Conservation (phyloP, 2,888 invertebrate species). For the Leptogaster cylindrica region DNA sequence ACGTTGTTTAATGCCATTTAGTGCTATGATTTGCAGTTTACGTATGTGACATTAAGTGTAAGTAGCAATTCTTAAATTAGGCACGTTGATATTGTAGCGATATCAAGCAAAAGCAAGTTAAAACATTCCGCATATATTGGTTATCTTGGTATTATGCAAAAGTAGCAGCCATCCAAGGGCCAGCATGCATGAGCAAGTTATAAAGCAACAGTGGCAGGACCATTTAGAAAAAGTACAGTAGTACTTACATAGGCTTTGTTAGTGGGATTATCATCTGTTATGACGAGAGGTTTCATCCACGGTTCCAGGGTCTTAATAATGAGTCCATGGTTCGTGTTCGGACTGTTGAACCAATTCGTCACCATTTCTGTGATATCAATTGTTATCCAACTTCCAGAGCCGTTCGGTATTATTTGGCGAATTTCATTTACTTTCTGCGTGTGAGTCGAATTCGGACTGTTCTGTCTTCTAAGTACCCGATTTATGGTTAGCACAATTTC, state of each 20-base stretch:
- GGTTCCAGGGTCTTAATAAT: constrained; percentile 73
- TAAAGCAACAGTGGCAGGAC: too few relatives aligned
- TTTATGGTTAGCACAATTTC: constrained; percentile 56
- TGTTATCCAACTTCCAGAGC: constrained; percentile 69
- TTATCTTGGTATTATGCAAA: too few relatives aligned
- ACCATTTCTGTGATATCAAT: constrained; percentile 78
- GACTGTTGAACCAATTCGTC: constrained; percentile 77
- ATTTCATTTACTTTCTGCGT: constrained; percentile 56
- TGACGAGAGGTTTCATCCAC: constrained; percentile 69
- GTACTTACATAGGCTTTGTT: constrained; percentile 64
- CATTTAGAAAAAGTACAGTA: too few relatives aligned
- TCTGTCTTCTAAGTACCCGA: constrained; percentile 52
- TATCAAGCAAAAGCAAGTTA: too few relatives aligned
- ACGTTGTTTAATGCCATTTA: too few relatives aligned
- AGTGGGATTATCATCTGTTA: constrained; percentile 67
- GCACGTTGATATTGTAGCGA: too few relatives aligned
- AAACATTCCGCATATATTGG: too few relatives aligned
- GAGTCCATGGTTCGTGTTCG: constrained; percentile 77
- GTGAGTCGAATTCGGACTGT: constrained; percentile 52
- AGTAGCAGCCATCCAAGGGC: too few relatives aligned
- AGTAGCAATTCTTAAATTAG: too few relatives aligned
- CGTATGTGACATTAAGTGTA: too few relatives aligned
- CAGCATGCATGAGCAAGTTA: too few relatives aligned
- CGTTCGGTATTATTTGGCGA: constrained; percentile 56
- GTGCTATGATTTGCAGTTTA: too few relatives aligned